Evolutionary conservation across 2,113 vertebrate genomes (phyloP).

Genomic region (Coracopsis vasa): DNA sequence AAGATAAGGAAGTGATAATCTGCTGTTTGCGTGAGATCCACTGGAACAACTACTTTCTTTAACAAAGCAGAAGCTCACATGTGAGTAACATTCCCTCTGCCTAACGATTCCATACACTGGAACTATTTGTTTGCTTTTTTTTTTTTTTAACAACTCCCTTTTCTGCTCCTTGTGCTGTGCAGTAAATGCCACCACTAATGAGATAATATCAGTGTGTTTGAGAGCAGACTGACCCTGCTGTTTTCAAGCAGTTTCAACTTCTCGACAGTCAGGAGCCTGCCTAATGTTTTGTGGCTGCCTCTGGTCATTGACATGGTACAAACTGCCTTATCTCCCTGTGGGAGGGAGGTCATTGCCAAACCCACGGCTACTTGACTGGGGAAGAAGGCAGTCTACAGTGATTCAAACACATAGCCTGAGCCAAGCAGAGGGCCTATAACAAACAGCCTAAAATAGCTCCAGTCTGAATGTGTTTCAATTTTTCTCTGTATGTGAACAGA

Average conservation of each 20-base stretch:
- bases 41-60: not conserved
- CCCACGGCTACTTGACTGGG: conserved; percentile 51
- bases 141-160: conserved; percentile 5
- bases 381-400: conserved; percentile 18
- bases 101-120: not conserved
- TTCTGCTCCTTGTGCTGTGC: conserved; percentile 23
- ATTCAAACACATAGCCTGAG: not conserved
- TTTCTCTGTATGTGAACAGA: conserved; percentile 8
- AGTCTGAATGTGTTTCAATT: conserved; percentile 18
- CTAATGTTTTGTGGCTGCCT: conserved; percentile 72
- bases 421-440: not conserved
- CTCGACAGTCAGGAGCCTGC: conserved; percentile 73
- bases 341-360: conserved; percentile 64
- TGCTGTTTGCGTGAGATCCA: not conserved
- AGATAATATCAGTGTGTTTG: conserved; percentile 70
- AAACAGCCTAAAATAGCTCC: conserved; percentile 62
- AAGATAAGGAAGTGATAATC: not conserved
- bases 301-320: conserved; percentile 74
- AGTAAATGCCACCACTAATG: conserved; percentile 69
- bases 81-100: not conserved
- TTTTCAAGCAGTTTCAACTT: conserved; percentile 60
- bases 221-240: conserved; percentile 64
- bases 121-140: not conserved
- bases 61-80: not conserved
- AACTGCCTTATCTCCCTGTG: conserved; percentile 67